These are phyloP conservation scores for Chouioia cunea DNA, from an alignment of 2,888 invertebrate genomes.

Conservation along the genomic window DNA sequence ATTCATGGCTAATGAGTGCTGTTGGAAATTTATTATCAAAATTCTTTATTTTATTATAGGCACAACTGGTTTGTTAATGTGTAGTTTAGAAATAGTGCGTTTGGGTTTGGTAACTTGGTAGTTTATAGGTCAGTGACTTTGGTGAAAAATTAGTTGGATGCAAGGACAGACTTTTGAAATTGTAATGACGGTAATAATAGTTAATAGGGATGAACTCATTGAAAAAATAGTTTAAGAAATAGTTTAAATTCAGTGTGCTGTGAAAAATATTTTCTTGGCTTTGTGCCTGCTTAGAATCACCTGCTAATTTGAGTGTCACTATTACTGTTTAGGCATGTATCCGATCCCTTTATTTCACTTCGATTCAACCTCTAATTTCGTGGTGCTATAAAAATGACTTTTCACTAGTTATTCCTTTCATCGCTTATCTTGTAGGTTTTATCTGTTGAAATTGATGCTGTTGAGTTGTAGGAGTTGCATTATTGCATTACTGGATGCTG, in stretches of 20 bases:
- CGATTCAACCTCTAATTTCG: constrained; percentile 21
- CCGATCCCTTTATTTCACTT: constrained; percentile 15
- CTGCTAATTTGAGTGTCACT: constrained; percentile 3
- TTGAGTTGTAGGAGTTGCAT: constrained; percentile 29
- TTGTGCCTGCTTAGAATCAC: background rate
- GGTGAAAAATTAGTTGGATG: too few relatives aligned
- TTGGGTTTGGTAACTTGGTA: too few relatives aligned
- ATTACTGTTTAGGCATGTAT: background rate
- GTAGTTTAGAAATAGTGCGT: too few relatives aligned
- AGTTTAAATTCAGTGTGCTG: background rate
- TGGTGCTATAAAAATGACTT: constrained; percentile 1
- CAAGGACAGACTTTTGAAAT: too few relatives aligned
- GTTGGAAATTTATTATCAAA: too few relatives aligned
- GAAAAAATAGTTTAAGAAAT: background rate
- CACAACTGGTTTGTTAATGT: too few relatives aligned
- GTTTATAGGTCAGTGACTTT: too few relatives aligned
- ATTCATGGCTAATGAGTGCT: too few relatives aligned
- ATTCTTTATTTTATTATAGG: too few relatives aligned
- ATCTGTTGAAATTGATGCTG: constrained; percentile 38
- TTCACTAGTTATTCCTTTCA: constrained; percentile 28
- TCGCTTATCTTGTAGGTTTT: constrained; percentile 16
- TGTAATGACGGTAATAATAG: too few relatives aligned
- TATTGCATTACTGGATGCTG: constrained; percentile 40
- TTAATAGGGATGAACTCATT: too few relatives aligned
- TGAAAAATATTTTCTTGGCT: constrained; percentile 7